Evolutionary conservation across 2,888 invertebrate species (phyloP), one percentile per base, ranked within the genome.

Genomic region (Tinea trinotella): DNA sequence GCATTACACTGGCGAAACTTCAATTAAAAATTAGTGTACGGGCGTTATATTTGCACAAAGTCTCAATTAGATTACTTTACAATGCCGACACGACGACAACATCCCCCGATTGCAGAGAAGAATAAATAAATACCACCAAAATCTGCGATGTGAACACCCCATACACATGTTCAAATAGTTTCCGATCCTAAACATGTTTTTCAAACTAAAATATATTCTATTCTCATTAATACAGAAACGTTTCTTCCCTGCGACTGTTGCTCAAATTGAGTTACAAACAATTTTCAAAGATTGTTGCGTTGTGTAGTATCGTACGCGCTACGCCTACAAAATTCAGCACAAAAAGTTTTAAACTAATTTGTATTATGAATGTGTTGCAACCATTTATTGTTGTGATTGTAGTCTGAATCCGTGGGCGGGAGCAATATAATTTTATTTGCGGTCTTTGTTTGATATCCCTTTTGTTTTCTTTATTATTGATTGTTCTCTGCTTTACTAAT

Each of bases 11-110:
- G 46, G 19, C 15, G 46, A 15, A 46, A 19, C 46, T 46, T 17
- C 17, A 40, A 46, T 46, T 46, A 19, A 19, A 19, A 17, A 19
- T 19, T 46, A 46, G n/a, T 40, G 40, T 15, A 50, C 12, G 74
- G 74, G 74, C 66, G 74, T 63, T 60, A 55, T 75, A 65, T 74
- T 76, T 72, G 67, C 66, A 69, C 69, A 68, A 70, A 64, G 61
- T 61, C 64, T 69, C 58, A 70, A 80, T 78, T 78, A 65, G 68
- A 76, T 80, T 77, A 77, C 61, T 49, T 57, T 59, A 61, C 61
- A 61, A 63, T 61, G 63, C 60, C 36, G 24, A 36, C 61, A 59
- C 54, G 48, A 64, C 61, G 63, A 60, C 30, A 18, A 12, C 62
- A 59, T 54, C 40, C 48, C 48, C 17, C 48, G 20, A 48, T 18